Base-by-base conservation (phyloP, 37 sponge, comb jelly and placozoan species). In the Spongilla lacustris region DNA sequence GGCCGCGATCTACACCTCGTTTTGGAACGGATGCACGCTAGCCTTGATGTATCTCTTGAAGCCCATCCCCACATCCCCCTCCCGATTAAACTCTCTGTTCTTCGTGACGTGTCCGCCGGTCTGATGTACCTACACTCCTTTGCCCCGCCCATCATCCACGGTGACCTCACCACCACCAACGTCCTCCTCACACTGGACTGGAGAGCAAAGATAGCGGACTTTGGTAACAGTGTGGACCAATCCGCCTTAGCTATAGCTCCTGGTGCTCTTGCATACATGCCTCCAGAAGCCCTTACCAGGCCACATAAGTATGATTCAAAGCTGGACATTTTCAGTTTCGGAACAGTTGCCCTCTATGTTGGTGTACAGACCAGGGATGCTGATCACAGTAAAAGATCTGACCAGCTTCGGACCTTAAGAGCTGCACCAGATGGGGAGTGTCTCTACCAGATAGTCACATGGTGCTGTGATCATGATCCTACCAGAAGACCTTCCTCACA, bases 71-170 rank as follows among this genome's bases (percentile, higher is more conserved):
- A 72, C 27, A 27, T 78, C 38, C 78, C 77, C 70, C 69, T 85
- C 36, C 19, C 26, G 21, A 68, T 28, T 19, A 85, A 78, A 26
- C 46, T 71, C 24, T 68, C 69, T 9, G 78, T 85, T 33, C 78
- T 85, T 21, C 33, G 36, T 37, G 86, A 85, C 49, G 78, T 85
- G 36, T 68, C 86, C 36, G 34, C 37, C 4, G 86, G 76, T 2
- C 25, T 85, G 41, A 30, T 48, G 26, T 85, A 85, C 71, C 86
- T 85, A 2, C 86, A 85, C 69, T 78, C 86, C 24, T 69, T 68
- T 34, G 28, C 48, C 22, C 58, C 58, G 58, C 58, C 58, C 58
- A 58, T 77, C 41, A 76, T 85, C 10, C 36, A 68, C 25, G 29
- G 86, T 2, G 86, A 77, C 41, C 78, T 85, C 25, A 85, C 66